phyloP scores from a whole-genome alignment of 1,140 invertebrate species.

The Ceratina australensis region DNA sequence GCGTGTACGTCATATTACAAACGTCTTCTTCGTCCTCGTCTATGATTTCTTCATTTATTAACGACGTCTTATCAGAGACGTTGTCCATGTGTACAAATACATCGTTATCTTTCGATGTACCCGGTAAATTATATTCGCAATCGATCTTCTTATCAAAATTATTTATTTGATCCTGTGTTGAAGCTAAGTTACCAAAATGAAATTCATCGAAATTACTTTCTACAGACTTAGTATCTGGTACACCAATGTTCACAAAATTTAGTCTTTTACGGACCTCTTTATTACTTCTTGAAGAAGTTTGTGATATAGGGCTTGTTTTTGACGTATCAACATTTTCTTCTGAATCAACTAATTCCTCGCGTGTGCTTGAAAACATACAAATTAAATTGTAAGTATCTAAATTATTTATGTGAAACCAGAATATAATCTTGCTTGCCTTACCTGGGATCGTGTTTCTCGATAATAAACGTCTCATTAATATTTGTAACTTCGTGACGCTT shows the following conservation, averaged over 20 bases:
- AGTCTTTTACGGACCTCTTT: slow-evolving; percentile 50
- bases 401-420: not conserved
- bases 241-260: slow-evolving; percentile 27
- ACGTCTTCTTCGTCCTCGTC: slow-evolving; percentile 45
- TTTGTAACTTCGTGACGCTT: not conserved
- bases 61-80: not conserved
- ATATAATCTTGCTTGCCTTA: no score
- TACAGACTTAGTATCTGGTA: slow-evolving; percentile 5
- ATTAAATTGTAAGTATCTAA: slow-evolving; percentile 5
- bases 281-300: slow-evolving; percentile 3
- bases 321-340: not conserved
- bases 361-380: slow-evolving; percentile 10
- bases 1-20: slow-evolving; percentile 64
- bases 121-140: not conserved
- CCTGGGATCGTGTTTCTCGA: not conserved
- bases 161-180: not conserved
- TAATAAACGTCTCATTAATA: not conserved
- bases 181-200: slow-evolving; percentile 1
- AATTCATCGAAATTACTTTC: not conserved
- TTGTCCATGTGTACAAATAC: not conserved
- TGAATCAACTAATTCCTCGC: not conserved
- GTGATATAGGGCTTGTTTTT: not conserved
- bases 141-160: slow-evolving; percentile 13
- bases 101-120: not conserved
- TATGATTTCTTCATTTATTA: not conserved